Evolutionary conservation across 35 echinoderm and acorn worm species (phyloP).

Genomic region (Nesometra sesokonis): DNA sequence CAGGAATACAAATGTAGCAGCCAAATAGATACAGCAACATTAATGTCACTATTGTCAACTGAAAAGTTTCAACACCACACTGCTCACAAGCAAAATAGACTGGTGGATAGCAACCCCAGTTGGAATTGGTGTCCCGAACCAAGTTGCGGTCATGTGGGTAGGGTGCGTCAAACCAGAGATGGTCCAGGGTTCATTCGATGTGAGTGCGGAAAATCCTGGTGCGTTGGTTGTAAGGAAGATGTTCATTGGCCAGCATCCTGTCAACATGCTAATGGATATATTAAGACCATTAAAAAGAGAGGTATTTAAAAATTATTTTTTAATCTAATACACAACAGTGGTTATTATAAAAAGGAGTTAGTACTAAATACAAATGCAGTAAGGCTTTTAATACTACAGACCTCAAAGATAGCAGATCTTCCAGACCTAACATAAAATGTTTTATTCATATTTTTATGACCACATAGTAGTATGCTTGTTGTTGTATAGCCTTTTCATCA

Average conservation of each 20-base stretch:
- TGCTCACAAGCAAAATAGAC: conserved; percentile 16
- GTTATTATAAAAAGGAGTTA: no score
- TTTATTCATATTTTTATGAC: no score
- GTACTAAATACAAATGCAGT: no score
- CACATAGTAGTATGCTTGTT: no score
- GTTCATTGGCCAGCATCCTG: conserved; percentile 93
- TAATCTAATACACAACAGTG: background rate
- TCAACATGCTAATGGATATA: conserved; percentile 62
- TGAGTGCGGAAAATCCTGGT: conserved; percentile 81
- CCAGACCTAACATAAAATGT: no score
- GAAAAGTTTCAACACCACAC: conserved; percentile 28
- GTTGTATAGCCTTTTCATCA: no score
- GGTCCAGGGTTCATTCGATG: conserved; percentile 38
- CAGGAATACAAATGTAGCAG: conserved; percentile 62
- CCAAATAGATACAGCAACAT: conserved; percentile 42
- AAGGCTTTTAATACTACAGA: no score
- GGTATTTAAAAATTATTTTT: conserved; percentile 17
- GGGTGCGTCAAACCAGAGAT: background rate
- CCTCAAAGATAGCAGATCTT: no score
- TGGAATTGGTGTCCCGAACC: conserved; percentile 74
- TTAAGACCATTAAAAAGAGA: conserved; percentile 9
- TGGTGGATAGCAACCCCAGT: conserved; percentile 26
- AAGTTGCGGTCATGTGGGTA: conserved; percentile 8
- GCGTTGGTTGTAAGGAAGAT: conserved; percentile 56
- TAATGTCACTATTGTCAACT: conserved; percentile 46